phyloP scores from a whole-genome alignment of 2,113 vertebrate genomes.

The Dromiciops gliroides region DNA sequence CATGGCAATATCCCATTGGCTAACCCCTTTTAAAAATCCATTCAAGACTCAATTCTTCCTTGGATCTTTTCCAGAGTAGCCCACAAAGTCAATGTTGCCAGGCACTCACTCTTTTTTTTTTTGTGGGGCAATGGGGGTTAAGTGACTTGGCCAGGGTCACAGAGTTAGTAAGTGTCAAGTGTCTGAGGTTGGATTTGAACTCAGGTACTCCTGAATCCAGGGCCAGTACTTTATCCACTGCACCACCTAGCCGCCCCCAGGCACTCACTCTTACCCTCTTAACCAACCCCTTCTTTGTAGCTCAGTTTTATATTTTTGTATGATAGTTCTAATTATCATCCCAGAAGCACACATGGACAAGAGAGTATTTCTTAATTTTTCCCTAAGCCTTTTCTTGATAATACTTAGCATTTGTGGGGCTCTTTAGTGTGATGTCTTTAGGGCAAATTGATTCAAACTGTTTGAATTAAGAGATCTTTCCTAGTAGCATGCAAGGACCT shows the following conservation, averaged over 20 bases:
- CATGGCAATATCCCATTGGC: background rate
- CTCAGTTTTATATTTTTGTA: background rate
- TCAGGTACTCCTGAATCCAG: too few relatives aligned
- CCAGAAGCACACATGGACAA: background rate
- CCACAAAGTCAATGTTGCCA: background rate
- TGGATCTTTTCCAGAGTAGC: slow-evolving; percentile 13
- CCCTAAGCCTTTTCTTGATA: background rate
- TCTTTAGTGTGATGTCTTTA: background rate
- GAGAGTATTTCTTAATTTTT: background rate
- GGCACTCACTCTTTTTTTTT: slow-evolving; percentile 2
- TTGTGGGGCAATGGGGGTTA: too few relatives aligned
- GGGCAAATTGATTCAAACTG: background rate
- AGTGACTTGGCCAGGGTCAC: too few relatives aligned
- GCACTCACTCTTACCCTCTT: slow-evolving; percentile 6
- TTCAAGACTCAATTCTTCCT: slow-evolving; percentile 33
- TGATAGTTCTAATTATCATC: background rate
- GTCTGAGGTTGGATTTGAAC: too few relatives aligned
- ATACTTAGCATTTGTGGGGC: background rate
- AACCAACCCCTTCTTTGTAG: background rate
- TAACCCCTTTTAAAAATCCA: slow-evolving; percentile 3
- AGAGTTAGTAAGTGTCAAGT: too few relatives aligned
- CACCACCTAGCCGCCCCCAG: too few relatives aligned
- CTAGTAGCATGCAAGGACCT: background rate
- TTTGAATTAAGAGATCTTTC: background rate
- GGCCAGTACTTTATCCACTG: too few relatives aligned